These are phyloP conservation scores for Rhinolophus ferrumequinum DNA, from an alignment of 2,113 vertebrate genomes.

Conservation along the genomic window DNA sequence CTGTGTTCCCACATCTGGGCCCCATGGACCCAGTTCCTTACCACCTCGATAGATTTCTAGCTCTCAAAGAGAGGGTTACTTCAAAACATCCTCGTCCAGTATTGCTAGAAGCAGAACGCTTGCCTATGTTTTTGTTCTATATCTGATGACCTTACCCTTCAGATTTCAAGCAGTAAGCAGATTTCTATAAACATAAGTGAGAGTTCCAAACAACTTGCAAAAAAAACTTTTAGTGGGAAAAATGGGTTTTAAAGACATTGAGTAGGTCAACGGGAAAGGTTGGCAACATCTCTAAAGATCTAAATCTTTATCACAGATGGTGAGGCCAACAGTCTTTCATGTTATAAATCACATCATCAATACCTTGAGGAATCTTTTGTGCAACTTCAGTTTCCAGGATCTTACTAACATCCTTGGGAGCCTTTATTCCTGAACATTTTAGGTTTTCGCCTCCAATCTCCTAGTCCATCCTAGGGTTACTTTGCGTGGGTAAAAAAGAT, in stretches of 20 bases:
- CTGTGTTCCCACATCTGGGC: background rate
- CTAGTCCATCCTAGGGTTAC: background rate
- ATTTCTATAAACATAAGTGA: background rate
- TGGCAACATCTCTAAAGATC: background rate
- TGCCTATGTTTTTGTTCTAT: background rate
- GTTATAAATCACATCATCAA: background rate
- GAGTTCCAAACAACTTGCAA: background rate
- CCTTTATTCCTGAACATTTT: background rate
- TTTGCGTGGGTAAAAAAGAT: background rate
- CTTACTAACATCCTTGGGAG: background rate
- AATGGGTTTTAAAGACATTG: background rate
- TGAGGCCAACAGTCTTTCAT: background rate
- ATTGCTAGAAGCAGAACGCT: background rate
- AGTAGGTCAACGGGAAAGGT: background rate
- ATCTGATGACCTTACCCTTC: background rate
- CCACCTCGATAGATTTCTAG: background rate
- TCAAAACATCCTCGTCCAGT: background rate
- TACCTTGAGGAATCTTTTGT: background rate
- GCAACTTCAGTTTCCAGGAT: background rate
- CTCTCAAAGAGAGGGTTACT: background rate
- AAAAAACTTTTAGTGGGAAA: background rate
- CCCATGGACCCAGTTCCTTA: background rate
- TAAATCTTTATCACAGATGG: background rate
- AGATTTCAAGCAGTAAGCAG: background rate
- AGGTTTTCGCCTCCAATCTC: background rate